Evolutionary conservation across 2,888 invertebrate genomes (phyloP).

Genomic region (Noctua pronuba): DNA sequence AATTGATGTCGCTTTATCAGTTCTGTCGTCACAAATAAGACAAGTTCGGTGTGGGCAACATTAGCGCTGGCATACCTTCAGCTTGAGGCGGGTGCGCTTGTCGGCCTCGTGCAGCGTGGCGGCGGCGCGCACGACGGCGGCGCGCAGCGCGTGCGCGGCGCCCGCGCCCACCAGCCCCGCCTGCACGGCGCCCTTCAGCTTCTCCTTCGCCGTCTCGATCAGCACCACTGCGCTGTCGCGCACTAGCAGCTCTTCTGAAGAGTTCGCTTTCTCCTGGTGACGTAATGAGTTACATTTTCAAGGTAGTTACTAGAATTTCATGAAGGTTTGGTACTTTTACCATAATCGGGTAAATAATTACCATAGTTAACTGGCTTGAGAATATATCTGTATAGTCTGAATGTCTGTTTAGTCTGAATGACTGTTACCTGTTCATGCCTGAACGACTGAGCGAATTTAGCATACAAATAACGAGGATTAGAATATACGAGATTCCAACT

Average conservation of each 20-base stretch:
- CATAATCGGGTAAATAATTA: not conserved
- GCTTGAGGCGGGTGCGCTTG: conserved; percentile 68
- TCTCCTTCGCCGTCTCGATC: conserved; percentile 96
- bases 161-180: conserved; percentile 91
- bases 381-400: not conserved
- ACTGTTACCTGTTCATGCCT: not conserved
- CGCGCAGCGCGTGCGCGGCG: conserved; percentile 93
- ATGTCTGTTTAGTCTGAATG: no score
- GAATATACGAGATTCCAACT: not conserved
- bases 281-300: not conserved
- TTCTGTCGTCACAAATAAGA: not conserved
- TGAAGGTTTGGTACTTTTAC: not conserved
- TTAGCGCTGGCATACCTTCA: not conserved
- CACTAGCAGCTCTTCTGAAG: conserved; percentile 93
- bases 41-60: no score
- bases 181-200: conserved; percentile 94
- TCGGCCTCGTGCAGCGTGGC: conserved; percentile 93
- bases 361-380: not conserved
- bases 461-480: not conserved
- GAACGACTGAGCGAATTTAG: not conserved
- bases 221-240: conserved; percentile 94
- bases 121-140: conserved; percentile 94
- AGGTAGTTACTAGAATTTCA: not conserved
- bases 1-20: not conserved
- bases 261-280: conserved; percentile 91